Evolutionary conservation across 2,113 vertebrate genomes (phyloP), one percentile per base, ranked within the genome.

Genomic region (Tinamus guttatus): DNA sequence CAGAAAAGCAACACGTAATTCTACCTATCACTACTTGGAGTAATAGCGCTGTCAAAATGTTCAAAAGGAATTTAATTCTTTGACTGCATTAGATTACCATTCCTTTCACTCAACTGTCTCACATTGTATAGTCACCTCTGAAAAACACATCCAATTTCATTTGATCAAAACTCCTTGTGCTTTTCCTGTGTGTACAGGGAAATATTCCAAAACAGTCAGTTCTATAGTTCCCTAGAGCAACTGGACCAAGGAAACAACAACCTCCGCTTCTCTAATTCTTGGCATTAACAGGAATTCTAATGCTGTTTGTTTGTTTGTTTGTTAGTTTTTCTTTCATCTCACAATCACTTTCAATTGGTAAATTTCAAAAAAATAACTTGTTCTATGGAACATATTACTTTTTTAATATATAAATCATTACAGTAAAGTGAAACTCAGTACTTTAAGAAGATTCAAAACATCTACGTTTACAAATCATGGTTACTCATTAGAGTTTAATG

Each of bases 51-150:
- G 47, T 54, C 54, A 56, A 54, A 32, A 56, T 0, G 1, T 68
- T 64, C 8, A 30, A 93, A 94, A 62, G 7, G 38, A 88, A 60
- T 92, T 70, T 75, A 89, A 76, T 78, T 90, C 69, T 84, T 78
- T 67, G 54, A 8, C 36, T 62, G 22, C 2, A 2, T 74, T 87
- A 94, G 54, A 94, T 95, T 89, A 82, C 63, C 65, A 49, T 69
- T 91, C 49, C 75, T 84, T 90, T 90, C 94, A 93, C 30, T 95
- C 94, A 59, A 2, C 67, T 91, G 70, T 94, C 93, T 93, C 63
- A 76, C 51, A 27, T 40, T 86, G 58, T 82, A 65, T 15, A 62
- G 58, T 84, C 74, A 89, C 6, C 27, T 82, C 58, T 85, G 34
- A 92, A 74, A 16, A 73, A 25, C 21, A 59, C 9, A 79, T 70